phyloP scores from a whole-genome alignment of 2,797 vertebrate genomes.

The Euthynnus affinis region DNA sequence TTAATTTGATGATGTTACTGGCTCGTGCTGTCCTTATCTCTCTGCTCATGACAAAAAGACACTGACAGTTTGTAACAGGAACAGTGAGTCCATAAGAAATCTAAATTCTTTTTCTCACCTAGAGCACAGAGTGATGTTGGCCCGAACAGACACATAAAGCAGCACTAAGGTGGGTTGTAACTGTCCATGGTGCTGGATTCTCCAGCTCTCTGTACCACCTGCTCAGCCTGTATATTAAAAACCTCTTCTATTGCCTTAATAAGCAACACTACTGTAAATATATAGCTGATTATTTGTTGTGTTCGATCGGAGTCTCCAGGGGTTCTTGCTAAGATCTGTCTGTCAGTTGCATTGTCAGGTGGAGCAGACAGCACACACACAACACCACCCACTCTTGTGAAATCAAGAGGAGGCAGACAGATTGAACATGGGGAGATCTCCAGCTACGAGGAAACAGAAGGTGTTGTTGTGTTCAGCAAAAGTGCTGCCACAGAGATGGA shows the following conservation, averaged over 20 bases:
- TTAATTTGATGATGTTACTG: too few relatives aligned
- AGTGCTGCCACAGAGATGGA: constrained; percentile 16
- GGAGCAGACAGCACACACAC: constrained; percentile 3
- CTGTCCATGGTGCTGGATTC: constrained; percentile 20
- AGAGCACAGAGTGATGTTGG: not conserved
- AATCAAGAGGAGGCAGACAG: constrained; percentile 57
- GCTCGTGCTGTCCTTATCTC: not conserved
- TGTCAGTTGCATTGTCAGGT: constrained; percentile 35
- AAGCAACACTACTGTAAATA: not conserved
- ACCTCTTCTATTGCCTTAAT: constrained; percentile 13
- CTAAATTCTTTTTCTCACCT: too few relatives aligned
- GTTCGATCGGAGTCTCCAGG: not conserved
- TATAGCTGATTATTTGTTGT: not conserved
- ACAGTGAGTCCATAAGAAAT: not conserved
- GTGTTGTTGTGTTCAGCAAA: constrained; percentile 40
- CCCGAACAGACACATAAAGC: not conserved
- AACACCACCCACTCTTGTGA: constrained; percentile 11
- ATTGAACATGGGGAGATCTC: constrained; percentile 38
- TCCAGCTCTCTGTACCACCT: not conserved
- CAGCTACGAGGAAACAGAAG: constrained; percentile 9
- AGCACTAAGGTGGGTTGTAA: not conserved
- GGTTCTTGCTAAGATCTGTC: constrained; percentile 15
- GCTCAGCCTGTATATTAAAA: constrained; percentile 13
- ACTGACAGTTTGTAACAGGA: not conserved
- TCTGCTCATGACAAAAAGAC: not conserved